phyloP scores from a whole-genome alignment of 2,113 vertebrate species.

The Bothrops jararaca region DNA sequence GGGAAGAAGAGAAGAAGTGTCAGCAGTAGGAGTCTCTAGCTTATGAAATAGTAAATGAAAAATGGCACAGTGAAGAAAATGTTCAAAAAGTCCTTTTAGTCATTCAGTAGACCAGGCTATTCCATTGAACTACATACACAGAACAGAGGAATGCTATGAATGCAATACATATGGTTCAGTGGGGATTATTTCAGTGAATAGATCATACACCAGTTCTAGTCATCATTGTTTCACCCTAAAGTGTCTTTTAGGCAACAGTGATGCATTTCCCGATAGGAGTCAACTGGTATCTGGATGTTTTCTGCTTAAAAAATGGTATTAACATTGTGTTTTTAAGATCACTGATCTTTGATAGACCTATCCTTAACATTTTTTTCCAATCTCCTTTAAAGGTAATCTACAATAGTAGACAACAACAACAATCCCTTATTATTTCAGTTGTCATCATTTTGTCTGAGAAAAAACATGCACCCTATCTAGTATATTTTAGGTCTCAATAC shows the following conservation, averaged over 20 bases:
- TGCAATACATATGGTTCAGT: slow-evolving; percentile 48
- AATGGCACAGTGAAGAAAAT: neutral
- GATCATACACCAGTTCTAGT: slow-evolving; percentile 44
- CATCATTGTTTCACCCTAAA: slow-evolving; percentile 40
- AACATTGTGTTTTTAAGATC: neutral
- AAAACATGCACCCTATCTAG: neutral
- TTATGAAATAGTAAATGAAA: neutral
- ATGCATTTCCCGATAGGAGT: slow-evolving; percentile 48
- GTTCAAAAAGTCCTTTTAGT: neutral
- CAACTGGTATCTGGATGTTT: neutral
- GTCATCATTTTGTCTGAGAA: neutral
- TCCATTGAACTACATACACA: slow-evolving; percentile 1
- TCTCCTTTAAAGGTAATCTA: neutral
- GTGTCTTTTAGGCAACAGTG: slow-evolving; percentile 22
- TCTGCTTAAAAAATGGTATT: neutral
- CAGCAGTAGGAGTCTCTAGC: neutral
- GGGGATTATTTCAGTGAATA: slow-evolving; percentile 52
- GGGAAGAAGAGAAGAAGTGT: neutral
- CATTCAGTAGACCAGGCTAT: neutral
- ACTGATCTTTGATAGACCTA: neutral
- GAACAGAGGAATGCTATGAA: neutral
- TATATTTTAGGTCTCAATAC: neutral
- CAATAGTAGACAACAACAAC: neutral
- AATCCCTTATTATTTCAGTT: neutral
- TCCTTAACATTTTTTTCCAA: neutral